These are phyloP conservation scores for Hormaphis cornu DNA, from an alignment of 1,140 invertebrate genomes.

Conservation along the genomic window DNA sequence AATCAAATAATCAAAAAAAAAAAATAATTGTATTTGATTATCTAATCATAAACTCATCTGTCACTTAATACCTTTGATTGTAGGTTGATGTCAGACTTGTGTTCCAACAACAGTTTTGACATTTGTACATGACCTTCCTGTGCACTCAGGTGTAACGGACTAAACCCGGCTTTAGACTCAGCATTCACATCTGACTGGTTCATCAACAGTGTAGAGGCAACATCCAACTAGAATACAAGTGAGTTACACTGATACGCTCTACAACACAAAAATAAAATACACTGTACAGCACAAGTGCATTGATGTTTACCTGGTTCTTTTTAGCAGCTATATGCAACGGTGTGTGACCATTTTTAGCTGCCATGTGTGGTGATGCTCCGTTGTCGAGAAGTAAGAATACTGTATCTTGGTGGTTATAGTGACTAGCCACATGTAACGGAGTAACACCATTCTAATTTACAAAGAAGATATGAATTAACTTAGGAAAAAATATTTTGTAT, in stretches of 20 bases:
- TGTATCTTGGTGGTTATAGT: conserved; percentile 93
- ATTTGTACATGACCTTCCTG: conserved; percentile 92
- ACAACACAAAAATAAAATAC: not conserved
- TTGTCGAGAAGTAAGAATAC: conserved; percentile 83
- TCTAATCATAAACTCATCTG: conserved; percentile 1
- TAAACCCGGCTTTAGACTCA: conserved; percentile 82
- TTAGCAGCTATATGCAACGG: conserved; percentile 96
- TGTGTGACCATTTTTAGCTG: conserved; percentile 97
- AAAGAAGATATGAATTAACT: conserved; percentile 19
- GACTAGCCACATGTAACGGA: conserved; percentile 92
- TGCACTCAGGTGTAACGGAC: conserved; percentile 85
- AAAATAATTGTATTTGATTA: not conserved
- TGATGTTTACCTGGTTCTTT: conserved; percentile 82
- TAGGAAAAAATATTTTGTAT: too few species aligned
- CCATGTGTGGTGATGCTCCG: conserved; percentile 87
- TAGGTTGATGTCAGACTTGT: conserved; percentile 75
- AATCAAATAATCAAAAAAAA: not conserved
- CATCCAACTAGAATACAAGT: conserved; percentile 56
- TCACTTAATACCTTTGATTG: conserved; percentile 60
- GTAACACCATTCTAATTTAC: conserved; percentile 78
- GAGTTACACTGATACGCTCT: not conserved
- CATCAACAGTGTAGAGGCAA: conserved; percentile 86
- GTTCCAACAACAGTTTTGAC: conserved; percentile 77
- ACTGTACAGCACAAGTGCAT: not conserved
- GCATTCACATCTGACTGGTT: conserved; percentile 80